Percentiles rank a stretch among this genome's conserved stretches.
Conservation (phyloP, 1,140 invertebrate genomes). For the Cherax quadricarinatus region DNA sequence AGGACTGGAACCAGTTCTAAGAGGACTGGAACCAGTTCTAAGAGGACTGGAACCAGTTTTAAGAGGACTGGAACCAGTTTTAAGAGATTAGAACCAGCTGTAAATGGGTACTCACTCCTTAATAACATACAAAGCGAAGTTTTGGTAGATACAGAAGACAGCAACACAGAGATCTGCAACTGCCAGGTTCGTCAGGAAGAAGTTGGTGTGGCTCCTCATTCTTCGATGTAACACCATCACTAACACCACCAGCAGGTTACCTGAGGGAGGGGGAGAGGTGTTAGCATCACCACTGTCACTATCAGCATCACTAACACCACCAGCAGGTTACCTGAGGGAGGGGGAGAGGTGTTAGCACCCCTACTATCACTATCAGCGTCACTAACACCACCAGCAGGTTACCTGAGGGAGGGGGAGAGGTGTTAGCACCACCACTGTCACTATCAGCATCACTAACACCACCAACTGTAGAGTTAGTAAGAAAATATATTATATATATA, state of each 20-base stretch:
- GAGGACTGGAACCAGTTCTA: too few relatives aligned
- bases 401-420: conserved; percentile 78
- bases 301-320: conserved; percentile 89
- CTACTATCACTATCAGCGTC: conserved; percentile 80
- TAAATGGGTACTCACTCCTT: conserved; percentile 65
- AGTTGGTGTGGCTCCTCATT: conserved; percentile 88
- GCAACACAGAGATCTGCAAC: conserved; percentile 90
- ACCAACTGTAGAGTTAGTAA: too few relatives aligned
- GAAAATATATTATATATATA: too few relatives aligned
- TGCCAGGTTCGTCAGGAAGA: conserved; percentile 89
- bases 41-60: too few relatives aligned
- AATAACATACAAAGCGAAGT: conserved; percentile 86
- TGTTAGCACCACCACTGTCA: neutral
- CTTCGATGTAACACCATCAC: conserved; percentile 87
- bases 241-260: conserved; percentile 88
- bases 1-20: too few relatives aligned
- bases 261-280: conserved; percentile 77
- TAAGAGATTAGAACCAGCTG: too few relatives aligned
- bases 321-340: conserved; percentile 84
- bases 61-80: too few relatives aligned
- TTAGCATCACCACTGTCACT: neutral
- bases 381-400: conserved; percentile 90
- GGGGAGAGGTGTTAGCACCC: neutral
- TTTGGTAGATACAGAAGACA: conserved; percentile 91
- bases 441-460: too few relatives aligned